Base-by-base conservation (phyloP, 2,888 invertebrate species). In the Mesoligia furuncula region DNA sequence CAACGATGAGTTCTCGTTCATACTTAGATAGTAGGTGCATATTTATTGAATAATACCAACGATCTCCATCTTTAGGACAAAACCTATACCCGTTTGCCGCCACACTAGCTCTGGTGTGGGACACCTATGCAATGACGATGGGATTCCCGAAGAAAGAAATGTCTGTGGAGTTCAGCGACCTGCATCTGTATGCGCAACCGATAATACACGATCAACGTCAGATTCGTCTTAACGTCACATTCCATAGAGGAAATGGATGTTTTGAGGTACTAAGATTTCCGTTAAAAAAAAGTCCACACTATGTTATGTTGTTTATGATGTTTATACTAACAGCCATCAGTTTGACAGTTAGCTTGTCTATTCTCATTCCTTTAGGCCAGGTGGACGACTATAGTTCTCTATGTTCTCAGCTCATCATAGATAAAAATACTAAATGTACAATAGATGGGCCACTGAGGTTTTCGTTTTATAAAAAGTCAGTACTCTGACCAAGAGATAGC, bases 81-180 rank as follows among this genome's bases (percentile, higher is more conserved):
- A 97, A 97, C 72, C 90, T 98, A 8, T 97, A 98, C 80, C 99
- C 99, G 5, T 98, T 98, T 15, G 98, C 98, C 0, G 98, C 98
- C 48, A 98, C 98, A 87, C 93, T 99, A 85, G 93, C 95, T 39
- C 93, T 97, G 15, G 97, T 97, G 1, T 98, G 98, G 98, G 97
- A 98, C 89, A 97, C 97, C 0, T 91, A 98, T 17, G 97, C 97
- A 0, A 95, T 97, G 90, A 95, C 97, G 89, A 20, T 86, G 73
- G 97, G 97, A 2, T 94, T 96, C 13, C 92, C 97, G 8, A 97
- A 96, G 85, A 97, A 97, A 78, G 96, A 98, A 84, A 92, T 98
- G 31, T 97, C 98, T 0, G 98, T 99, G 3, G 96, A 97, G 27
- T 98, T 94, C 85, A 98, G 75, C 94, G 97, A 90, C 95, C 98